These are phyloP conservation scores for Steinernema hermaphroditum DNA, from an alignment of 2,888 invertebrate species.

Conservation along the genomic window DNA sequence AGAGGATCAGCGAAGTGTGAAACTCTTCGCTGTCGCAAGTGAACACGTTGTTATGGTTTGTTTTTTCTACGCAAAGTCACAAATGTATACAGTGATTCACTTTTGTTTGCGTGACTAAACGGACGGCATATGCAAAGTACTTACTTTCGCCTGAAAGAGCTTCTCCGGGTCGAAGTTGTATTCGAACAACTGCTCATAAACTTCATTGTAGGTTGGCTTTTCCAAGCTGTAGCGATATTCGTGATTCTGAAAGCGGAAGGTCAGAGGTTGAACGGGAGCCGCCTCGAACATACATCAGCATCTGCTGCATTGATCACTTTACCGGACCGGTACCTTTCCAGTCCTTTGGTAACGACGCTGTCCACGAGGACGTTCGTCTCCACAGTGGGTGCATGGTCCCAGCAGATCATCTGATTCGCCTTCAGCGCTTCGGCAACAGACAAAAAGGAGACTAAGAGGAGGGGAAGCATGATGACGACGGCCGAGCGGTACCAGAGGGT, in stretches of 20 bases:
- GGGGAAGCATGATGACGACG: slow-evolving; percentile 9
- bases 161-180: slow-evolving; percentile 5
- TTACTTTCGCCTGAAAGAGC: background rate
- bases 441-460: slow-evolving; percentile 9
- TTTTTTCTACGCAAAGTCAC: background rate
- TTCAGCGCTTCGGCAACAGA: slow-evolving; percentile 5
- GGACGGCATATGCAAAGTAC: background rate
- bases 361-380: slow-evolving; percentile 1
- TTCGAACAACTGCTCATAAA: background rate
- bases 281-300: slow-evolving; percentile 5
- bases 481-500: slow-evolving; percentile 15
- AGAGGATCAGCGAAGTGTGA: background rate
- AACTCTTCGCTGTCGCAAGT: background rate
- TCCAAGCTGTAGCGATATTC: background rate
- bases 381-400: slow-evolving; percentile 24
- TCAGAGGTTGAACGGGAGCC: too few relatives aligned
- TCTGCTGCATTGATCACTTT: background rate
- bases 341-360: background rate
- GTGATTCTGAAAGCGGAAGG: background rate
- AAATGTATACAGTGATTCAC: background rate
- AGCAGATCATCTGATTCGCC: slow-evolving; percentile 18
- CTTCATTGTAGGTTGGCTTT: background rate
- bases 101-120: background rate
- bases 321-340: background rate
- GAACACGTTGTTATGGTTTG: background rate